These are phyloP conservation scores for Diogma glabrata DNA, from an alignment of 2,888 invertebrate genomes.

Conservation along the genomic window DNA sequence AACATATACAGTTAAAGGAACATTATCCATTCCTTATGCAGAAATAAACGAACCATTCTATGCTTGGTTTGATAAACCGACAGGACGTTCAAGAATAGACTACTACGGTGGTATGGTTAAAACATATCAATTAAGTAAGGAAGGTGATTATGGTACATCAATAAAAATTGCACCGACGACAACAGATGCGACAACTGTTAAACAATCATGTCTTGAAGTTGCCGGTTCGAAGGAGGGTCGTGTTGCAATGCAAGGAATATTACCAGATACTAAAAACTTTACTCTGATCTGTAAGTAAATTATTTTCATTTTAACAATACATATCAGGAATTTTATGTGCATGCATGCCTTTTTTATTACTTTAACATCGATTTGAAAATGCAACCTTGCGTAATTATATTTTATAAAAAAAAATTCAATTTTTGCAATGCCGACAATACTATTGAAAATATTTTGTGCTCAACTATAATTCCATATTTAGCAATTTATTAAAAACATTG, in stretches of 20 bases:
- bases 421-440: too few relatives aligned
- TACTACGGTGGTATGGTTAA: conserved; percentile 94
- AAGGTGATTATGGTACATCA: conserved; percentile 55
- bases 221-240: conserved; percentile 55
- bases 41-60: conserved; percentile 86
- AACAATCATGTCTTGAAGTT: conserved; percentile 68
- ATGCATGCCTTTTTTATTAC: too few relatives aligned
- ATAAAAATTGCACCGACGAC: conserved; percentile 79
- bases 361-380: too few relatives aligned
- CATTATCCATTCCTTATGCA: conserved; percentile 81
- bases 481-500: too few relatives aligned
- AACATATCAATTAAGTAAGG: conserved; percentile 63
- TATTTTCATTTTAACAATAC: conserved; percentile 6
- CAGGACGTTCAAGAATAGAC: conserved; percentile 75
- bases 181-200: conserved; percentile 48
- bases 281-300: conserved; percentile 42
- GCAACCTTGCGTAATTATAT: too few relatives aligned
- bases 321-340: too few relatives aligned
- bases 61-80: conserved; percentile 70
- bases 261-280: conserved; percentile 73
- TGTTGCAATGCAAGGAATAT: conserved; percentile 59
- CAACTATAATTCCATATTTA: too few relatives aligned
- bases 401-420: too few relatives aligned
- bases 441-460: too few relatives aligned
- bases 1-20: conserved; percentile 64